Conservation (phyloP, 2,888 invertebrate species). For the Ormyrus thymus region DNA sequence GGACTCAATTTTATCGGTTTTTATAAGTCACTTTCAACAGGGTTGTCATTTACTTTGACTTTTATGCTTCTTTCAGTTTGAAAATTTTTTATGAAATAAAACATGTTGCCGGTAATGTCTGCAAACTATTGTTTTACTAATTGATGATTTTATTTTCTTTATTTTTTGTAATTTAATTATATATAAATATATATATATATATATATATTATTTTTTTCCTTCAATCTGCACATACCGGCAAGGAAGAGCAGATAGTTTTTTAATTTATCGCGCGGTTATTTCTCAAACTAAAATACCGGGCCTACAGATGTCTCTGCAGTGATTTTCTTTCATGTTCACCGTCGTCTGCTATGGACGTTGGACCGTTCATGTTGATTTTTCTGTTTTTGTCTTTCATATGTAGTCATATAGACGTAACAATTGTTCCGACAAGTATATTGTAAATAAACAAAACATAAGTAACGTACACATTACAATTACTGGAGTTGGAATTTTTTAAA, state of each 20-base stretch:
- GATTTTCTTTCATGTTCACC: not conserved
- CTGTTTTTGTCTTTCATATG: slow-evolving; percentile 16
- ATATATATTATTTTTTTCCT: too few relatives aligned
- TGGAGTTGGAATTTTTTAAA: not conserved
- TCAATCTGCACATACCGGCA: too few relatives aligned
- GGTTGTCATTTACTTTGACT: not conserved
- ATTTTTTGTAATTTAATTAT: too few relatives aligned
- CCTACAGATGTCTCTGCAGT: slow-evolving; percentile 15
- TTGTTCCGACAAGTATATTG: slow-evolving; percentile 35
- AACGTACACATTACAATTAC: not conserved
- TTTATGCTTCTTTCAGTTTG: not conserved
- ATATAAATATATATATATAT: too few relatives aligned
- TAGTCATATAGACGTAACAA: slow-evolving; percentile 24
- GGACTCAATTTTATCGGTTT: too few relatives aligned
- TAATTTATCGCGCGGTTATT: too few relatives aligned
- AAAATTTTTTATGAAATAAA: not conserved
- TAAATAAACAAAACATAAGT: slow-evolving; percentile 42
- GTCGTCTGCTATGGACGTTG: slow-evolving; percentile 19
- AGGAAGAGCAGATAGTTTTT: too few relatives aligned
- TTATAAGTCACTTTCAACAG: too few relatives aligned
- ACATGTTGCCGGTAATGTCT: not conserved
- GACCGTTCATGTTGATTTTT: not conserved
- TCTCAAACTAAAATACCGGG: not conserved
- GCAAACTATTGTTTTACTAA: too few relatives aligned
- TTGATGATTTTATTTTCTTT: too few relatives aligned